Evolutionary conservation across 2,797 vertebrate species (phyloP).

Genomic region (Pseudomugil tenellus): DNA sequence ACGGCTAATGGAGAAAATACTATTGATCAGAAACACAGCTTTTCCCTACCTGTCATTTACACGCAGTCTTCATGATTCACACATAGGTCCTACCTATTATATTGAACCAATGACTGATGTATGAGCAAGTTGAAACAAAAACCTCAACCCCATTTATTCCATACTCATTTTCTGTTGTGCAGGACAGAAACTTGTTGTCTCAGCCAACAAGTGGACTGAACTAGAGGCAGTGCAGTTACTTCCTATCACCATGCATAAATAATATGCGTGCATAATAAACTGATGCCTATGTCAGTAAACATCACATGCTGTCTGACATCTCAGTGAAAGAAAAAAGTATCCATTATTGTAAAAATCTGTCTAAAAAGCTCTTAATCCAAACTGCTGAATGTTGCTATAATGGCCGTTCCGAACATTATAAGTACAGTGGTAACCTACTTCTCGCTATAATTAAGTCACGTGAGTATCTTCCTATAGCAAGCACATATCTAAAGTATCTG

Average conservation of each 20-base stretch:
- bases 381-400: not conserved
- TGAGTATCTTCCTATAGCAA: not conserved
- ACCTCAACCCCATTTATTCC: not conserved
- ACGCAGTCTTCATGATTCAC: not conserved
- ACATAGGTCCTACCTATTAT: constrained; percentile 1
- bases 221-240: not conserved
- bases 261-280: not conserved
- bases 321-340: not conserved
- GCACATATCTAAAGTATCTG: not conserved
- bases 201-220: not conserved
- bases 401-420: not conserved
- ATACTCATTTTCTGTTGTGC: not conserved
- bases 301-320: not conserved
- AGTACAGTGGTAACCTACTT: too few relatives aligned
- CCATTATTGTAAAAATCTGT: not conserved
- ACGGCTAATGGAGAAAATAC: constrained; percentile 6
- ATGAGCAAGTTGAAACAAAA: constrained; percentile 1
- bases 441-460: not conserved
- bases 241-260: not conserved
- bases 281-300: not conserved
- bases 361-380: not conserved
- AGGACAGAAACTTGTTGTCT: not conserved
- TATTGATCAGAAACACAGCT: not conserved
- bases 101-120: constrained; percentile 1
- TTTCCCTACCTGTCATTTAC: not conserved